Evolutionary conservation across 2,888 invertebrate species (phyloP), one percentile per base, ranked within the genome.

Genomic region (Sarcophaga carnaria): DNA sequence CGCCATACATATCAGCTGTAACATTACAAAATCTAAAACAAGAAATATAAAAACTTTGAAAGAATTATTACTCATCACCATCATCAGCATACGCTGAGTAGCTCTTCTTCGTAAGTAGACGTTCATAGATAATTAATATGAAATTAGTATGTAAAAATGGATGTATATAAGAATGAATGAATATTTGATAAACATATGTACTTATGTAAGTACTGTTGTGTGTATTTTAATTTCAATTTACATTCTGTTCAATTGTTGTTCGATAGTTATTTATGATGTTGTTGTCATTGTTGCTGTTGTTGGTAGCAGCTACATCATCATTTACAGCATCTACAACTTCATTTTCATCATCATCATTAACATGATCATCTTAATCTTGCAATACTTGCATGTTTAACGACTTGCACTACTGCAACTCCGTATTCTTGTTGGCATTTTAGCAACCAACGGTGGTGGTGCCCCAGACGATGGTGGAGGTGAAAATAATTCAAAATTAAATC

Each of bases 401-500:
- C 67, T 72, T 82, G 67, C 59, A 63, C 64, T 45, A 66, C 60
- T 64, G 59, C 63, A 22, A 25, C 54, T 22, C 63, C 47, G 49
- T 17, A 54, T 54, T 54, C 17, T 54, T 54, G 59, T 10, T 63
- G 60, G 47, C n/a, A 4, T 8, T 62, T 8, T 70, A 14, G 14
- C 49, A 25, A 22, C 60, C 25, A 54, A 45, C 47, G 49, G 47
- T 49, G 22, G 22, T 22, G 64, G n/a, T 60, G 12, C 45, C 25
- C 11, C 59, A 60, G 17, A 59, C 70, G 60, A 60, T 67, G 60
- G 22, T 66, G 72, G 45, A 60, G 37, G 8, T 25, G 49, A 49
- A 74, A 78, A 74, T 63, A 79, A 74, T 79, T 83, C 59, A 78
- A 83, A 78, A 63, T 67, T 74, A 72, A 83, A 78, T 74, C 78